Percentiles rank a stretch among this genome's conserved stretches.
Conservation (phyloP, 2,113 vertebrate species). For the Corydoras maculifer region DNA sequence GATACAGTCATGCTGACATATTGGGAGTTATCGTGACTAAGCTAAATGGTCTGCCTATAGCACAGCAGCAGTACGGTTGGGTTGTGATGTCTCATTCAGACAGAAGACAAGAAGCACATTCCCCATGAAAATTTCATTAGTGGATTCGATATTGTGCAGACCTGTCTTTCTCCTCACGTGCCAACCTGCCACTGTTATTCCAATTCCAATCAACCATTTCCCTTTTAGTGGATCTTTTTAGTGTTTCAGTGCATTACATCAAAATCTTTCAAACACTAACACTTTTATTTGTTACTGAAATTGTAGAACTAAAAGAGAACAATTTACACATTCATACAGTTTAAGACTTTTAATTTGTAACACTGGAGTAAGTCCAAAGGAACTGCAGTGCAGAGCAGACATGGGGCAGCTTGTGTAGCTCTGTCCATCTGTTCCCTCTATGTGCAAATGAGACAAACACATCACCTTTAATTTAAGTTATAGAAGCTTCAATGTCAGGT, state of each 20-base stretch:
- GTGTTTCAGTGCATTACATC: background rate
- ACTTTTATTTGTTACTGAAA: no score
- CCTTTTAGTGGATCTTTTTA: background rate
- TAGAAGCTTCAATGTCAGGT: background rate
- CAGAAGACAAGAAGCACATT: background rate
- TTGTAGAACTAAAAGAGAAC: no score
- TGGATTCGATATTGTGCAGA: background rate
- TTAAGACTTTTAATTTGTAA: no score
- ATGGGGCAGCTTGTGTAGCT: constrained; percentile 9
- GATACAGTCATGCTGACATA: no score
- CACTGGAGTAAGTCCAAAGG: background rate
- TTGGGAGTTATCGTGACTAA: no score
- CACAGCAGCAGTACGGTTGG: background rate
- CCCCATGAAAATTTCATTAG: constrained; percentile 3
- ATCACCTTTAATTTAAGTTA: background rate
- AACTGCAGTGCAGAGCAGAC: background rate
- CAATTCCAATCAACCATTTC: constrained; percentile 4
- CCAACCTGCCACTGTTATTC: background rate
- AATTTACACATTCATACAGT: no score
- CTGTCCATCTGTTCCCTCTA: constrained; percentile 2
- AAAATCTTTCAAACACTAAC: no score
- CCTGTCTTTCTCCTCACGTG: background rate
- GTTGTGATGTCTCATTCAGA: constrained; percentile 1
- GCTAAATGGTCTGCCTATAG: no score
- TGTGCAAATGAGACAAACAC: background rate